These are phyloP conservation scores for Salvelinus namaycush DNA, from an alignment of 2,113 vertebrate species.

Conservation along the genomic window DNA sequence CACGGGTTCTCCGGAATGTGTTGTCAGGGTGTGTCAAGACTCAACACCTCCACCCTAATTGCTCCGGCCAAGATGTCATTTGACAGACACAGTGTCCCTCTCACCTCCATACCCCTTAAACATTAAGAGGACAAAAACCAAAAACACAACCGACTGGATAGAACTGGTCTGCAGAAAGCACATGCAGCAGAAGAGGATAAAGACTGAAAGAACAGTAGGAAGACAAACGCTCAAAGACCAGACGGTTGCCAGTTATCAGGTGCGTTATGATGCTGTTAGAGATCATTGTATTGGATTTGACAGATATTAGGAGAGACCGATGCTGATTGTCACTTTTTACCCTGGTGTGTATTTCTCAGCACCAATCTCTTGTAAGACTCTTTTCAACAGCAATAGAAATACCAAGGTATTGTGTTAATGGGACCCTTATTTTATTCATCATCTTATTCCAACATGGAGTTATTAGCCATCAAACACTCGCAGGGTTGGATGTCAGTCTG, in stretches of 20 bases:
- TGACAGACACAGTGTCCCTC: slow-evolving; percentile 25
- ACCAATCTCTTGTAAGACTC: too few species aligned
- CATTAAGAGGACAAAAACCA: background rate
- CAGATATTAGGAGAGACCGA: background rate
- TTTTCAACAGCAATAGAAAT: too few species aligned
- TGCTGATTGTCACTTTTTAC: too few species aligned
- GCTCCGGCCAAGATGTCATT: slow-evolving; percentile 37
- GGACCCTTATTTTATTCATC: too few species aligned
- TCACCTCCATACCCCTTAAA: slow-evolving; percentile 32
- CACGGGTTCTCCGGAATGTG: slow-evolving; percentile 67
- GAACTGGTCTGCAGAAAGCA: background rate
- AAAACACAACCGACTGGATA: background rate
- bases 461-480: too few species aligned
- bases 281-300: background rate
- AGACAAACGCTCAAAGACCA: background rate
- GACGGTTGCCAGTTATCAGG: background rate
- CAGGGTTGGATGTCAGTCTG: too few species aligned
- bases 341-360: too few species aligned
- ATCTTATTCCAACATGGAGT: too few species aligned
- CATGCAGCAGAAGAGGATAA: slow-evolving; percentile 3
- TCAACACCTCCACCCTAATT: slow-evolving; percentile 67
- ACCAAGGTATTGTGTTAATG: too few species aligned
- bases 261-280: slow-evolving; percentile 33
- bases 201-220: background rate
- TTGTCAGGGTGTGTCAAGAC: slow-evolving; percentile 52